Conservation (phyloP, 2,113 vertebrate genomes). For the Leiothrix lutea region DNA sequence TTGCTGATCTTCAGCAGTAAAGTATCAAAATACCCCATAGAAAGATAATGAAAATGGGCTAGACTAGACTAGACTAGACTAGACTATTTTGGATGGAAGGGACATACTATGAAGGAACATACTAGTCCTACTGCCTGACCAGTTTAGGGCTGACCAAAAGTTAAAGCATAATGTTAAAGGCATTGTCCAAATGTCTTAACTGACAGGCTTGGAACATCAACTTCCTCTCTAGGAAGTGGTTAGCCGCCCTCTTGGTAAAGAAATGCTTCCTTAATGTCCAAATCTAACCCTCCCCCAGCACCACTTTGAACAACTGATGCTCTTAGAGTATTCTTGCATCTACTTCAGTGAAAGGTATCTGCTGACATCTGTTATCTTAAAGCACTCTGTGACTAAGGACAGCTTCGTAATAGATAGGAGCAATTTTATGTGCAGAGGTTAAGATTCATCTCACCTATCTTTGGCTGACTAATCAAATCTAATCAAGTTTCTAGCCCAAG, state of each 20-base stretch:
- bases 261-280: not conserved
- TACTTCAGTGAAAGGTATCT: not conserved
- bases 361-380: not conserved
- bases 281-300: fast-evolving
- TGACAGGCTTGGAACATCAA: fast-evolving
- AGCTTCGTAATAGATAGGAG: not conserved
- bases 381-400: not conserved
- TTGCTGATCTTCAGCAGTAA: not conserved
- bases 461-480: not conserved
- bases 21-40: not conserved
- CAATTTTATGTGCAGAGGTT: not conserved
- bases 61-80: not conserved
- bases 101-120: not conserved
- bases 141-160: not conserved
- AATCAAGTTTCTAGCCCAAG: not conserved
- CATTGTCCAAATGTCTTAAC: not conserved
- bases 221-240: not conserved
- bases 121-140: not conserved
- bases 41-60: not conserved
- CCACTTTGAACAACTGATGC: not conserved
- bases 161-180: not conserved
- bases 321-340: not conserved
- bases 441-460: not conserved
- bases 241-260: not conserved
- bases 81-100: not conserved